phyloP scores from a whole-genome alignment of 2,113 vertebrate genomes.

The Anoura caudifer region DNA sequence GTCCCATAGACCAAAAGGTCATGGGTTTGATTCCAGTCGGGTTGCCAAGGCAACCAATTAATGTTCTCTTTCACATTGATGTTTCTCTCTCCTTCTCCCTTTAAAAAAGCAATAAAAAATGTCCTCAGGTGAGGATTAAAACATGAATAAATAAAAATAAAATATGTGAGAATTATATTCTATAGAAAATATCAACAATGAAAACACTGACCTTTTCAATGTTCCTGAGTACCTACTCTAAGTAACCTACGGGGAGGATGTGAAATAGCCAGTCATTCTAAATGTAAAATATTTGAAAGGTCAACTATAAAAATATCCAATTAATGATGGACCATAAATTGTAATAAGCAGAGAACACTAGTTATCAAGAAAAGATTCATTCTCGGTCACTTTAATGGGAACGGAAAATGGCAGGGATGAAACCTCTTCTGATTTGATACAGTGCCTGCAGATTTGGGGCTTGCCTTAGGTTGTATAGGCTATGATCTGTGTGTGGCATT shows the following conservation, averaged over 20 bases:
- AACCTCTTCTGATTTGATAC: constrained; percentile 7
- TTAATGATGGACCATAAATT: background rate
- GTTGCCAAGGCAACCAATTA: too few relatives aligned
- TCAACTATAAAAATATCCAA: background rate
- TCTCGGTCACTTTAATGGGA: background rate
- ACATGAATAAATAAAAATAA: background rate
- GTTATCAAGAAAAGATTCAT: background rate
- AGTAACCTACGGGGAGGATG: background rate
- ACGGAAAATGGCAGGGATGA: background rate
- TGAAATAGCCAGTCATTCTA: background rate
- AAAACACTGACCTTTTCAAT: background rate
- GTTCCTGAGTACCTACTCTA: background rate
- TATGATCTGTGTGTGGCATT: background rate
- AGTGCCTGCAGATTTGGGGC: background rate
- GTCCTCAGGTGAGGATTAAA: too few relatives aligned
- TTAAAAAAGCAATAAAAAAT: too few relatives aligned
- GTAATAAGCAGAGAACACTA: background rate
- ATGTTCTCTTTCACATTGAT: too few relatives aligned
- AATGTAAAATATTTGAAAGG: background rate
- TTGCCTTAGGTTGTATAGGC: background rate
- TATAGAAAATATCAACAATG: background rate
- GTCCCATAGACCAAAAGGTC: too few relatives aligned
- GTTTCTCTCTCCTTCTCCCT: too few relatives aligned
- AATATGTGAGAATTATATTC: background rate
- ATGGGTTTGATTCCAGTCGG: too few relatives aligned